These are phyloP conservation scores for Isurus oxyrinchus DNA, from an alignment of 2,113 vertebrate species.

Conservation along the genomic window DNA sequence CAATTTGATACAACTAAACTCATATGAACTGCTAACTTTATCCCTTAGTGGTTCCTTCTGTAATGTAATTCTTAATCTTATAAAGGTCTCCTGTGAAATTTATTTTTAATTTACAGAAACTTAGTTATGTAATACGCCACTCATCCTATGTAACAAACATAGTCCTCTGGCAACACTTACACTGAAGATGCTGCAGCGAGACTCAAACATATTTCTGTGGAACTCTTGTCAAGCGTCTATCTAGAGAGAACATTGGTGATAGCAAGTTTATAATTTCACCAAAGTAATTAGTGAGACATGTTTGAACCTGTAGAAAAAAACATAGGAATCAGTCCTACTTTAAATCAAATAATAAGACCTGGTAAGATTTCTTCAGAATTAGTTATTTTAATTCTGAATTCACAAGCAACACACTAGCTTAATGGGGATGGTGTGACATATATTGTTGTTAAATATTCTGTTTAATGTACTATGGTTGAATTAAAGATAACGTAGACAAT, in stretches of 20 bases:
- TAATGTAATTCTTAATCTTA: conserved; percentile 28
- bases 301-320: not conserved
- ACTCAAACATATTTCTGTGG: not conserved
- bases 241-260: not conserved
- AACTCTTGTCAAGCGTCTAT: not conserved
- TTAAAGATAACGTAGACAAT: not conserved
- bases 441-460: not conserved
- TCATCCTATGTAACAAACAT: not conserved
- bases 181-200: not conserved
- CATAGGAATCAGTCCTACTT: not conserved
- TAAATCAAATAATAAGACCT: not conserved
- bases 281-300: not conserved
- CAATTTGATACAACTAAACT: conserved; percentile 10
- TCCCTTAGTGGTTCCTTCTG: not conserved
- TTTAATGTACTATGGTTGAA: not conserved
- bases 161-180: not conserved
- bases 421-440: too few relatives aligned
- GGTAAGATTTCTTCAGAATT: not conserved
- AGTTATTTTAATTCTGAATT: not conserved
- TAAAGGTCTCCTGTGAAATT: conserved; percentile 10
- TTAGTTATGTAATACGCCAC: too few relatives aligned
- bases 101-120: not conserved
- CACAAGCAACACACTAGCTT: not conserved
- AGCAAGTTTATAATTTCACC: not conserved
- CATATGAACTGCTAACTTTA: not conserved